Evolutionary conservation across 2,797 vertebrate genomes (phyloP), one percentile per base, ranked within the genome.

Genomic region (Micropoecilia bifurca): DNA sequence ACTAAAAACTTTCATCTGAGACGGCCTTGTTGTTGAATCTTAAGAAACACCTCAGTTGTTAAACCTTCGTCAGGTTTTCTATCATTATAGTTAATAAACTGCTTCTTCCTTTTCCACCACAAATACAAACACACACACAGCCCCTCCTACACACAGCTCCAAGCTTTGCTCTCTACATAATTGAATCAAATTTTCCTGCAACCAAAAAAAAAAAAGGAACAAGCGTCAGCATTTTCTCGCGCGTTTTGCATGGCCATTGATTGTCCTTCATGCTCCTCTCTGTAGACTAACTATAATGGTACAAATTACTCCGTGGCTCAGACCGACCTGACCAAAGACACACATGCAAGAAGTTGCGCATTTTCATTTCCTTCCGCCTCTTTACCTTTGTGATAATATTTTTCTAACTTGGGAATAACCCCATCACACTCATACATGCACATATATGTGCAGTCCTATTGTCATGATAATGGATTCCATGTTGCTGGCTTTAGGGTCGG

Each of bases 401-500:
- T 83, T 75, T 66, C 47, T 96, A 96, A 96, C 96, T 96, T 96
- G 94, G 96, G 95, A 94, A 96, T 96, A 96, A 96, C 94, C 92
- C 95, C 96, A 95, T 96, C 91, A 53, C 80, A 80, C 50, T 79
- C 76, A 68, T 50, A 46, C 82, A 53, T 22, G 50, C 9, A 61
- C 59, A 71, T 43, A 39, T 47, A 80, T 30, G n/a, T 76, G 81
- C 79, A 94, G 95, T 96, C 97, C 95, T 96, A 96, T 98, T 98
- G 97, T 98, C 96, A 98, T 98, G 97, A 97, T 99, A 99, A 99
- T 99, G 96, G 97, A 96, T 98, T 98, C 97, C 89, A 94, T 98
- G 97, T 99, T 98, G 97, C 98, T 97, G 97, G 96, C 97, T 97
- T 96, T 93, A 94, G 97, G 98, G 97, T 99, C 97, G 90, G 0